Conservation (phyloP, 2,113 vertebrate species). For the Caranx ignobilis region DNA sequence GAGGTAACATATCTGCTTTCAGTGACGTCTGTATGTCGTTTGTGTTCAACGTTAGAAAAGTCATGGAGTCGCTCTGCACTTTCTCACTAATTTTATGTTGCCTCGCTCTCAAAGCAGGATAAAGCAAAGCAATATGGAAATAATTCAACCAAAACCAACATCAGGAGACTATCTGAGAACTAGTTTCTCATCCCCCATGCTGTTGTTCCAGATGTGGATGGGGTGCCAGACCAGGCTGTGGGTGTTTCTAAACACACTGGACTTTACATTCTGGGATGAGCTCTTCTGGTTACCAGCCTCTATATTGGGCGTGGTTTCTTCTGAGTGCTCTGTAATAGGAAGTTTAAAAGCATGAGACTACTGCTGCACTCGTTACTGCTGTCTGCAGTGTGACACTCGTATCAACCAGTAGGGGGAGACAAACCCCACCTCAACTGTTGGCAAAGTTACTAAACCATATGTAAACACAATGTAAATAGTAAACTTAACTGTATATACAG, state of each 20-base stretch:
- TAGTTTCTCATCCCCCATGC: neutral
- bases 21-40: neutral
- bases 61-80: neutral
- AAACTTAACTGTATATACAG: constrained; percentile 72
- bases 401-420: constrained; percentile 71
- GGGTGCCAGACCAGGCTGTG: constrained; percentile 33
- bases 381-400: constrained; percentile 39
- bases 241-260: constrained; percentile 20
- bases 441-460: constrained; percentile 47
- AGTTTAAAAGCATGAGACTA: constrained; percentile 53
- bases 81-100: neutral
- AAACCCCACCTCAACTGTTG: constrained; percentile 47
- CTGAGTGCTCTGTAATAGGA: constrained; percentile 5
- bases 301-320: neutral
- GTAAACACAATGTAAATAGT: constrained; percentile 74
- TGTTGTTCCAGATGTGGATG: constrained; percentile 15
- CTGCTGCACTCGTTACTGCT: constrained; percentile 32
- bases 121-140: constrained; percentile 38
- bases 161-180: constrained; percentile 2
- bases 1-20: neutral
- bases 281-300: constrained; percentile 10
- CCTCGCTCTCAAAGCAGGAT: neutral
- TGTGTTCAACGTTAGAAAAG: neutral
- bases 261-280: constrained; percentile 7
- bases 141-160: constrained; percentile 18